Evolutionary conservation across 2,113 vertebrate species (phyloP).

Genomic region (Myodes glareolus): DNA sequence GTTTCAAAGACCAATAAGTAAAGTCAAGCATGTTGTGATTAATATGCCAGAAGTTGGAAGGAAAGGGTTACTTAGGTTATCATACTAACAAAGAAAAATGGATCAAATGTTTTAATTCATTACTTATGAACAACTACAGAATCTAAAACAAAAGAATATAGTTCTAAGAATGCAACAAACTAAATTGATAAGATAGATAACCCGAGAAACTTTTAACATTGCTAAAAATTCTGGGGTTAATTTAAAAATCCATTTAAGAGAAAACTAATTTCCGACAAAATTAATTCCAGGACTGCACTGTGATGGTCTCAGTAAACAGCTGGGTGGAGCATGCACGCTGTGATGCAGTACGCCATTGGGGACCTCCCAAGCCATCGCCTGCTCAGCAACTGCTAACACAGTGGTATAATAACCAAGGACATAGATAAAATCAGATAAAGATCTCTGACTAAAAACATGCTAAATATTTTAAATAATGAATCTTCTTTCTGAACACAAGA

Average conservation of each 20-base stretch:
- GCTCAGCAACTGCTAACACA: not conserved
- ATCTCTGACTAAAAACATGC: not conserved
- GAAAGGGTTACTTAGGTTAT: not conserved
- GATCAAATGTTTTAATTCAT: not conserved
- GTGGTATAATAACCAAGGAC: not conserved
- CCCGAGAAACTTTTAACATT: not conserved
- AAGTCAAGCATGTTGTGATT: not conserved
- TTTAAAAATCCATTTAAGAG: constrained; percentile 24
- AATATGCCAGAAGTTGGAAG: not conserved
- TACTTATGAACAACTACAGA: not conserved
- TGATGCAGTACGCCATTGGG: not conserved
- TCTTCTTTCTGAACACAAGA: constrained; percentile 4
- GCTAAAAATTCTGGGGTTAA: not conserved
- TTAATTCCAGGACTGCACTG: not conserved
- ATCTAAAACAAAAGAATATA: not conserved
- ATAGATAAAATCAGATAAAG: not conserved
- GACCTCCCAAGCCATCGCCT: not conserved
- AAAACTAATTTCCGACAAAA: constrained; percentile 25
- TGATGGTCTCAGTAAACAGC: constrained; percentile 11
- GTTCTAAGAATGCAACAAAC: not conserved
- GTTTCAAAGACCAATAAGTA: not conserved
- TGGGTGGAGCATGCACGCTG: not conserved
- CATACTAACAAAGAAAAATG: not conserved
- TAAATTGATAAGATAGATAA: not conserved
- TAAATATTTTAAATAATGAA: constrained; percentile 45